Evolutionary conservation across 2,888 invertebrate genomes (phyloP), one percentile per base, ranked within the genome.

Genomic region (Agrochola lota): DNA sequence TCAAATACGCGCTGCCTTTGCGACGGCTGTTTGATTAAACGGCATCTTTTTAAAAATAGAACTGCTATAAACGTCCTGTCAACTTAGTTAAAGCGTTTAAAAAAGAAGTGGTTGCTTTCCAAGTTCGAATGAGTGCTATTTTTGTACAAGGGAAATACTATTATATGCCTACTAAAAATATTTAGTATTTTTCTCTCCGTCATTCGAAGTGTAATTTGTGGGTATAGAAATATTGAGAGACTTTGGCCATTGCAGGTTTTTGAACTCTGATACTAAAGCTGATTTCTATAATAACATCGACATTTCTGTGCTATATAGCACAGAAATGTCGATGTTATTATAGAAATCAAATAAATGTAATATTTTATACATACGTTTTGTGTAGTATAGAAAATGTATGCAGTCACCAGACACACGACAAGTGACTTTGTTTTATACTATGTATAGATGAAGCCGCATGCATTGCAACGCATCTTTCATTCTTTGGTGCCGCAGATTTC

Each of bases 61-160:
- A 77, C 81, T 66, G 81, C 74, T 60, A n/a, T 70, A 60, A 81
- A 67, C 59, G 57, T 71, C 40, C 66, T 81, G 74, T 72, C 69
- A 82, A 82, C 83, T 85, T 63, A 73, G 81, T 77, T 85, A 77
- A 62, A 77, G 46, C 69, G 64, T 74, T 77, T 69, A 70, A 85
- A 85, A 83, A 81, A 30, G 81, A 30, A 74, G 67, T 67, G 67
- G n/a, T 60, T 46, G 60, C 60, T 15, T 81, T 67, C 66, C 46
- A 67, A 49, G 15, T 74, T 81, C 12, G 15, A 81, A 81, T 40
- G 26, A 74, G 35, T 55, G 46, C 17, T 60, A 26, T 55, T 81
- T 78, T 60, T 60, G 12, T 35, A 23, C 23, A 20, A 35, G 30
- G 7, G 57, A 66, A 57, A 30, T 63, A 59, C 9, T 49, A 20